Percentiles rank a stretch among this genome's conserved stretches.
Conservation (phyloP, 2,797 vertebrate genomes). For the Tauraco hartlaubi region DNA sequence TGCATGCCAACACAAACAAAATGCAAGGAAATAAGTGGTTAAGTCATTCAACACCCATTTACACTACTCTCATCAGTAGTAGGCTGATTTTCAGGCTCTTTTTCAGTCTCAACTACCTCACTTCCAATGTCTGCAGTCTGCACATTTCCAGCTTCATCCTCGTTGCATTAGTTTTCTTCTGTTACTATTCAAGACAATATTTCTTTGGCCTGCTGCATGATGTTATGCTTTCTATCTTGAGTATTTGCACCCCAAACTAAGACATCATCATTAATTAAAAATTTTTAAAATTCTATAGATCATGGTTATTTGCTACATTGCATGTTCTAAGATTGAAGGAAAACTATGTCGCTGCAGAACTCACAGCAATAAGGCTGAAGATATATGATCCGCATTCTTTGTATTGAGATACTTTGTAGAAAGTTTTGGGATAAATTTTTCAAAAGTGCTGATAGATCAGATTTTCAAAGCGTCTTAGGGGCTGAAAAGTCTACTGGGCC, state of each 20-base stretch:
- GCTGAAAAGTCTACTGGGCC: neutral
- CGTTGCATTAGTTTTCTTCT: neutral
- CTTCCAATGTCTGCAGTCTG: neutral
- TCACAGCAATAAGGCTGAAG: neutral
- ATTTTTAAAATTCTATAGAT: neutral
- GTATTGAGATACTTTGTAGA: neutral
- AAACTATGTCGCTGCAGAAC: neutral
- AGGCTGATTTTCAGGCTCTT: neutral
- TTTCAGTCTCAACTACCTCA: neutral
- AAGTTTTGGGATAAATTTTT: neutral
- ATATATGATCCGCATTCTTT: neutral
- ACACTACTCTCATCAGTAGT: neutral
- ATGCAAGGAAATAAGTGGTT: constrained; percentile 22
- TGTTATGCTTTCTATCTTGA: neutral
- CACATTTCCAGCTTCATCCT: neutral
- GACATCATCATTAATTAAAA: neutral
- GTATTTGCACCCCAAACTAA: neutral
- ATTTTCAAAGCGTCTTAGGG: neutral
- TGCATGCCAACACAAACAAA: constrained; percentile 12
- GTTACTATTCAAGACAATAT: neutral
- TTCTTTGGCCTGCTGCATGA: neutral
- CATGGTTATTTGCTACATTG: neutral
- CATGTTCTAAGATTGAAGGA: neutral
- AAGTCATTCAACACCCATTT: constrained; percentile 30
- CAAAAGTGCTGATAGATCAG: neutral